These are phyloP conservation scores for Dryoscopus gambensis DNA, from an alignment of 2,113 vertebrate species.

Conservation along the genomic window DNA sequence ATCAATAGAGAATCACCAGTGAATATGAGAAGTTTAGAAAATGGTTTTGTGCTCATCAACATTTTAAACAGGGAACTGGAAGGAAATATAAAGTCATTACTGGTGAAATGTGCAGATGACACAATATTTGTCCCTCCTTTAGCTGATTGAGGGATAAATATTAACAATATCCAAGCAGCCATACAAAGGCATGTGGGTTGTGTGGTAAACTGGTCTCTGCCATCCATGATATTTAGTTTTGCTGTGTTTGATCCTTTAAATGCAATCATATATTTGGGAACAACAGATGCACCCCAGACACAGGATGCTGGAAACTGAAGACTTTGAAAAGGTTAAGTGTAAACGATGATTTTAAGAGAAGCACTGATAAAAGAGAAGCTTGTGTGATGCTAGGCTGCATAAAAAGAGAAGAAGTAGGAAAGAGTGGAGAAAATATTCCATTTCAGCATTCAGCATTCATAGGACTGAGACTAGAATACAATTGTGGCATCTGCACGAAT, in stretches of 20 bases:
- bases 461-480: not conserved
- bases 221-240: not conserved
- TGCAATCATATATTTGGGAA: not conserved
- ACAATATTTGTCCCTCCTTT: not conserved
- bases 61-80: not conserved
- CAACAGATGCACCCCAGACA: not conserved
- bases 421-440: not conserved
- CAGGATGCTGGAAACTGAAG: not conserved
- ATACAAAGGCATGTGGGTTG: not conserved
- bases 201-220: not conserved
- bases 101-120: not conserved
- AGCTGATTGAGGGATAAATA: not conserved
- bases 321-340: not conserved
- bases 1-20: not conserved
- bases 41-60: not conserved
- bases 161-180: not conserved
- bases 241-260: not conserved
- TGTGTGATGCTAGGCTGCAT: not conserved
- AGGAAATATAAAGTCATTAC: not conserved
- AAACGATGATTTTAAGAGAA: not conserved
- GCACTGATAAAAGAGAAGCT: not conserved
- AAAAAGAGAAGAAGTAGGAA: not conserved
- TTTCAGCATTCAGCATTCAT: not conserved
- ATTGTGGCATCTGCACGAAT: slow-evolving; percentile 25
- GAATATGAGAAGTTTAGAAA: not conserved